Evolutionary conservation across 2,888 invertebrate genomes (phyloP).

Genomic region (Pimpla rufipes): DNA sequence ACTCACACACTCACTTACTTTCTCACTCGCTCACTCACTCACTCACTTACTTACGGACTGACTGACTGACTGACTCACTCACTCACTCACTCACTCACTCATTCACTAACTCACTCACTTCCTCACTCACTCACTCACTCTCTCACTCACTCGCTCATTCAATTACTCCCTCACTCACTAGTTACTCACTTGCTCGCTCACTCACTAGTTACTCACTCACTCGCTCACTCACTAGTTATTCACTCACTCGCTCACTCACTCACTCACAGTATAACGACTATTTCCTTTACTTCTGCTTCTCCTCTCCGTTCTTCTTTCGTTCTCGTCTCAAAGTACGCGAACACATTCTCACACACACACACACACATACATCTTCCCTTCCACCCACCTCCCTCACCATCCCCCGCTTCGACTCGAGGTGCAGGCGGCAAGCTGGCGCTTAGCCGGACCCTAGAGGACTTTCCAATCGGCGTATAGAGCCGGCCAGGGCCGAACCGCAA

Average conservation of each 20-base stretch:
- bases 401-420: constrained; percentile 28
- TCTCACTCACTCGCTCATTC: neutral
- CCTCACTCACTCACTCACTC: constrained; percentile 11
- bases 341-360: constrained; percentile 22
- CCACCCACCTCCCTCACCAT: neutral
- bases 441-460: constrained; percentile 58
- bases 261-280: neutral
- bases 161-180: neutral
- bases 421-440: constrained; percentile 56
- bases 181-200: too few relatives aligned
- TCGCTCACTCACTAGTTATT: too few relatives aligned
- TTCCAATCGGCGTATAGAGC: constrained; percentile 36
- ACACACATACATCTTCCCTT: constrained; percentile 10
- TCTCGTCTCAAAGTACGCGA: constrained; percentile 18
- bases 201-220: too few relatives aligned
- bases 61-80: too few relatives aligned
- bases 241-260: neutral
- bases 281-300: constrained; percentile 4
- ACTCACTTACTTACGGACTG: too few relatives aligned
- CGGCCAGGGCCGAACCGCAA: constrained; percentile 48
- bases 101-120: neutral
- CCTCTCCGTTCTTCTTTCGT: constrained; percentile 22
- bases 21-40: too few relatives aligned
- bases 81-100: too few relatives aligned
- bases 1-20: too few relatives aligned